Base-by-base conservation (phyloP, 2,888 invertebrate genomes). In the Latrodectus elegans region DNA sequence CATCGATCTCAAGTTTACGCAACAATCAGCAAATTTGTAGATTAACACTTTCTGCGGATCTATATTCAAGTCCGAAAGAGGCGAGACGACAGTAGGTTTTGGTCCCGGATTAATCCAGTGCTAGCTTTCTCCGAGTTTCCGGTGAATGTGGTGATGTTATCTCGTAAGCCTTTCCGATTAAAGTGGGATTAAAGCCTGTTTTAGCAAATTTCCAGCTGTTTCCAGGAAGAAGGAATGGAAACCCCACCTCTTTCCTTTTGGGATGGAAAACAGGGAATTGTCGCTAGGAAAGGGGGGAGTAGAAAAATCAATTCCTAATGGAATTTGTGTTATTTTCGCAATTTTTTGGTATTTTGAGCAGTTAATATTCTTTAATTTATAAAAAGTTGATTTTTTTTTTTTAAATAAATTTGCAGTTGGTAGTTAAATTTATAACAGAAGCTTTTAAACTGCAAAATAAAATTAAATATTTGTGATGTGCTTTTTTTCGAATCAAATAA, bases 101-200 rank as follows among this genome's bases (percentile, higher is more conserved):
- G 60, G 60, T 10, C 60, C 60, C 60, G 77, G 64, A 84, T 65
- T 71, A 84, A 49, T 53, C 64, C 70, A 65, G 65, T 49, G 52
- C 52, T 49, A 65, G 77, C 64, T 77, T 14, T 71, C 52, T 26
- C 49, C 26, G 52, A 70, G 77, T 77, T 71, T 77, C 77, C 53
- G 84, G 83, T 77, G 52, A 71, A 71, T 77, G 71, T 65, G 76
- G 76, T 77, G 83, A 64, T 51, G 70, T 71, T 84, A 71, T 64
- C 71, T 51, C 51, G 52, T 74, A 84, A 77, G 71, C 84, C 71
- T 14, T 64, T 71, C 72, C 71, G 84, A 84, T 84, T 84, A 84
- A 76, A 77, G 76, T 53, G 26, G 76, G 84, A 84, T 84, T 84
- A 84, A 53, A 14, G 10, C 17, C 60, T 52, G 64, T 64, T 73